Conservation (phyloP, 2,888 invertebrate genomes). For the Agriotes lineatus region DNA sequence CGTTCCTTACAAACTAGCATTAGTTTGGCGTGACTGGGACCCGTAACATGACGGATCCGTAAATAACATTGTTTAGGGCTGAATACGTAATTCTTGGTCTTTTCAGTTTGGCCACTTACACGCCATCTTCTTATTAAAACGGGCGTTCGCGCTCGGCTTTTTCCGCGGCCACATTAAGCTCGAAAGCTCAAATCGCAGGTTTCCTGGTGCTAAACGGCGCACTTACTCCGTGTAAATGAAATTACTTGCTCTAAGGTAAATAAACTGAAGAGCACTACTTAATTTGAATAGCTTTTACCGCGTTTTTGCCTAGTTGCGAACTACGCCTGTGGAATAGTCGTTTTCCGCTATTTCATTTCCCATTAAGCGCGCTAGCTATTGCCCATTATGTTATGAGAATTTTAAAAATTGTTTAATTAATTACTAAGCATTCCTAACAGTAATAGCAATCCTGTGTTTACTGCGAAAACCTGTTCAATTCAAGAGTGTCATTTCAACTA, state of each 20-base stretch:
- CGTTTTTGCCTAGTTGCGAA: too few relatives aligned
- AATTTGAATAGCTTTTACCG: too few relatives aligned
- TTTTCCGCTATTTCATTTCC: too few relatives aligned
- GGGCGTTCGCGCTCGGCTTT: neutral
- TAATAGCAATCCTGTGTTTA: too few relatives aligned
- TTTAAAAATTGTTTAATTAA: too few relatives aligned
- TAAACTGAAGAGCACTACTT: neutral
- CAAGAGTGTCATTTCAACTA: too few relatives aligned
- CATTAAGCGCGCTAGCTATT: too few relatives aligned
- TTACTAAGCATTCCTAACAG: too few relatives aligned
- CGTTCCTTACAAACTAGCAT: conserved; percentile 36
- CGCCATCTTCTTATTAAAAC: conserved; percentile 39
- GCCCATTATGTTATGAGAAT: too few relatives aligned
- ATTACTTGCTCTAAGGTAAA: neutral
- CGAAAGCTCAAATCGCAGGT: neutral
- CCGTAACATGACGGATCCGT: conserved; percentile 37
- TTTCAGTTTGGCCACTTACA: conserved; percentile 38
- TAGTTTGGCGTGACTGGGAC: conserved; percentile 36
- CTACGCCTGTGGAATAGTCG: too few relatives aligned
- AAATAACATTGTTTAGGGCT: too few relatives aligned
- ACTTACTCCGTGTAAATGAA: neutral
- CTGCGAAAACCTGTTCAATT: too few relatives aligned
- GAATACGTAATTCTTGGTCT: conserved; percentile 38
- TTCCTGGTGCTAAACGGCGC: conserved; percentile 6
- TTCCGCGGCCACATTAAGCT: neutral